Conservation (phyloP, 2,888 invertebrate species). For the Mesochorus sp. region DNA sequence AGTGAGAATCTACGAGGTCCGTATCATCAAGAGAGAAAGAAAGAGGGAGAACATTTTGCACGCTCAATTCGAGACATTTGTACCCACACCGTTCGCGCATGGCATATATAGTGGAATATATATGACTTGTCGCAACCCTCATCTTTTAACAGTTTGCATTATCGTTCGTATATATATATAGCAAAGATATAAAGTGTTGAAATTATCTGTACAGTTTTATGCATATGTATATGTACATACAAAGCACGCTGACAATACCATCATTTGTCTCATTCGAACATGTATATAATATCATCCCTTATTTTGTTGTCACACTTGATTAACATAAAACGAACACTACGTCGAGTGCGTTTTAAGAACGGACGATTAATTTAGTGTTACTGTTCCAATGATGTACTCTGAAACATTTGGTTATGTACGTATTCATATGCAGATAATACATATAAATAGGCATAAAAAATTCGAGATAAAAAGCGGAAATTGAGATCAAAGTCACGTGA, state of each 20-base stretch:
- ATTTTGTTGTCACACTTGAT: conserved; percentile 56
- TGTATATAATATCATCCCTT: conserved; percentile 45
- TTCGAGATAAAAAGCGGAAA: conserved; percentile 34
- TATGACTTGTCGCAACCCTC: conserved; percentile 26
- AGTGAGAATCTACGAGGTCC: conserved; percentile 7
- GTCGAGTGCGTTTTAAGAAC: conserved; percentile 56
- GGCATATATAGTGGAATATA: neutral
- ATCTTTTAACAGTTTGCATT: neutral
- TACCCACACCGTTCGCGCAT: conserved; percentile 13
- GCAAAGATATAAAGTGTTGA: conserved; percentile 10
- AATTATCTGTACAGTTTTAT: conserved; percentile 27
- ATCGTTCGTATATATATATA: conserved; percentile 3
- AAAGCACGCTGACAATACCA: conserved; percentile 16
- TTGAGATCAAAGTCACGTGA: conserved; percentile 42
- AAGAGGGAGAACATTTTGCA: conserved; percentile 72
- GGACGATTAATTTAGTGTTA: conserved; percentile 67
- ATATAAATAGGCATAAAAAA: neutral
- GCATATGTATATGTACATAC: conserved; percentile 2
- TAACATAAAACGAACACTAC: conserved; percentile 72
- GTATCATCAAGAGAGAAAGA: conserved; percentile 4
- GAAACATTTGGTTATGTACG: neutral
- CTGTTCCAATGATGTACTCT: neutral
- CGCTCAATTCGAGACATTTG: conserved; percentile 71
- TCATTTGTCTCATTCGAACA: conserved; percentile 48
- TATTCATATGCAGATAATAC: neutral